Evolutionary conservation across 2,888 invertebrate species (phyloP).

Genomic region (Campoplex nolae): DNA sequence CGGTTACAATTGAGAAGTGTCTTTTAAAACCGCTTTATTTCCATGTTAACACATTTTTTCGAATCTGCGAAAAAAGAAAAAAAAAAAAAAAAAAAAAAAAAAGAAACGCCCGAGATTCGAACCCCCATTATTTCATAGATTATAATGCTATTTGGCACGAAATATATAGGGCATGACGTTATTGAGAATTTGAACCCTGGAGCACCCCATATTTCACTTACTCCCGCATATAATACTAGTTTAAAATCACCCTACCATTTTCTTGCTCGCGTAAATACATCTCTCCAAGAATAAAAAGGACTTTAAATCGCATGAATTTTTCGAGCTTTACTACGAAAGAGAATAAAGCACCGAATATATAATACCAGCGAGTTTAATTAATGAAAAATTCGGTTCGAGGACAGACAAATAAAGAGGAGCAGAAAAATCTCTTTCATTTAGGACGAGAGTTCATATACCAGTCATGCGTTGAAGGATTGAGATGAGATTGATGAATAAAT

Average conservation of each 20-base stretch:
- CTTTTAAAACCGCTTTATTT: background rate
- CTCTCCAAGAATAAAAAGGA: background rate
- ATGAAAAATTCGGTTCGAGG: background rate
- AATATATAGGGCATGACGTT: background rate
- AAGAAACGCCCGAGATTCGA: background rate
- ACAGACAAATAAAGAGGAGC: background rate
- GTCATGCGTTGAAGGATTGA: background rate
- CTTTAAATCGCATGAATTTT: background rate
- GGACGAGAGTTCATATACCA: background rate
- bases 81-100: too few relatives aligned
- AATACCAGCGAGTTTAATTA: background rate
- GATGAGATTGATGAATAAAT: background rate
- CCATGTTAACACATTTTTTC: background rate
- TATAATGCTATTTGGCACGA: conserved; percentile 5
- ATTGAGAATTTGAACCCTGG: background rate
- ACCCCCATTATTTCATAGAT: background rate
- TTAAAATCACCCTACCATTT: background rate
- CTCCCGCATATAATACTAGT: background rate
- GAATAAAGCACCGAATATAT: background rate
- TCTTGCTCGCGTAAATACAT: background rate
- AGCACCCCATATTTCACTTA: background rate
- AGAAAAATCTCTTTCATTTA: background rate
- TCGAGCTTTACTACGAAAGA: background rate
- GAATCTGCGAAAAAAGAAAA: background rate
- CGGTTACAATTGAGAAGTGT: background rate